Percentiles rank a stretch among this genome's conserved stretches.
phyloP scores from a whole-genome alignment of 2,888 invertebrate genomes.

The Nesidiocoris tenuis region DNA sequence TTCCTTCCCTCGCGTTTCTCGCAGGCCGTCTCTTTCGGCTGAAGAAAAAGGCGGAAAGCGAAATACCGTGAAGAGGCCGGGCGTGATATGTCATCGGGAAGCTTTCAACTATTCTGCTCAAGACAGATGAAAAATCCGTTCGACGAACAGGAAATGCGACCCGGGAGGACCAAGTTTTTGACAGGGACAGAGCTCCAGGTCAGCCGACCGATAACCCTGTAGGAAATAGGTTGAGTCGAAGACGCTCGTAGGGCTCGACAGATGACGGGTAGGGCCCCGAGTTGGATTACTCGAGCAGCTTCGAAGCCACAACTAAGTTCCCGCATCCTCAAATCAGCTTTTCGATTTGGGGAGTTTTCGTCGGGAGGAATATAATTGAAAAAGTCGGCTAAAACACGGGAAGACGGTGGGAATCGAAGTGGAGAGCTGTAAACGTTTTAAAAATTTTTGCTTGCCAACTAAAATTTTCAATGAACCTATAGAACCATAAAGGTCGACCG shows the following conservation, averaged over 20 bases:
- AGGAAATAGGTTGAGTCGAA: not conserved
- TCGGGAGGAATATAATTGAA: constrained; percentile 24
- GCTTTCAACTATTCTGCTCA: constrained; percentile 23
- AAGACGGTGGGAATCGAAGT: not conserved
- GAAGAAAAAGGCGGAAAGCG: not conserved
- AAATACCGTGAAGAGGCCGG: constrained; percentile 10
- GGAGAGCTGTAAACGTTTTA: not conserved
- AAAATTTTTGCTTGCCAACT: no score
- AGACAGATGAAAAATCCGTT: constrained; percentile 23
- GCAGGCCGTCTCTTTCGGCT: not conserved
- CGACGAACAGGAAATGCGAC: not conserved
- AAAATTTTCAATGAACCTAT: no score
- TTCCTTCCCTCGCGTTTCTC: not conserved
- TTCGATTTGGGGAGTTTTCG: not conserved
- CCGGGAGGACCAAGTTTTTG: not conserved
- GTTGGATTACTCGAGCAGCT: not conserved
- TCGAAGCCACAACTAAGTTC: not conserved
- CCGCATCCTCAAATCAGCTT: not conserved
- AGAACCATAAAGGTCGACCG: no score
- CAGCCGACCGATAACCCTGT: not conserved
- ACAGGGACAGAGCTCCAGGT: not conserved
- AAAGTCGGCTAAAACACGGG: constrained; percentile 31
- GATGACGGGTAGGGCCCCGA: not conserved
- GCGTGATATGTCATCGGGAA: constrained; percentile 12
- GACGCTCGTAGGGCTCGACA: not conserved